Evolutionary conservation across 1,140 invertebrate genomes (phyloP), one percentile per base, ranked within the genome.

Genomic region (Episyrphus balteatus): DNA sequence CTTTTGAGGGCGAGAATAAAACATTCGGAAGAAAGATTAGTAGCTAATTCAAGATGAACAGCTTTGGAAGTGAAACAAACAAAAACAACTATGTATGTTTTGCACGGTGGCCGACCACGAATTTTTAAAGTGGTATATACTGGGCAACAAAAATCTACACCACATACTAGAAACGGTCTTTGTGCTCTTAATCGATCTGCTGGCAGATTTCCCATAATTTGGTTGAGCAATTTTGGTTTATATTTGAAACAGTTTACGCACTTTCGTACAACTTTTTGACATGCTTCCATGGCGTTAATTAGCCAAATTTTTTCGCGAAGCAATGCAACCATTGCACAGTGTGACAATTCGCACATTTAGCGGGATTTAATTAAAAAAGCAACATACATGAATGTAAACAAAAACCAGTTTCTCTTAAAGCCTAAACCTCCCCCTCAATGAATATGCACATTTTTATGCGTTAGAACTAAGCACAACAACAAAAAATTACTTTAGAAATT

Each of bases 41-140:
- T 34, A 3, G 58, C 56, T 0, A 49, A 32, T 41, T 66, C 61
- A 0, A 64, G 36, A 50, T 64, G 58, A 6, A 63, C 51, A 9
- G 61, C 62, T 41, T 59, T 61, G 7, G 55, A 54, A 1, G 47
- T 14, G 9, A 57, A 47, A 40, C 55, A 59, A 2, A 53, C 44
- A 32, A 61, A 59, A 0, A 56, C 33, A 3, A 36, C 14, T 12
- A 57, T 39, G 13, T 50, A 59, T 15, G 34, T 44, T 43, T 53
- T 51, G 3, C 34, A 3, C 1, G 48, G 46, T 18, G 19, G 39
- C 9, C 32, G 17, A 9, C 42, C 46, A 15, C 49, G 19, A 39
- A 48, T 48, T 21, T 41, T 44, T 11, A 44, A 43, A n/a, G 30
- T 21, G 8, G 45, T 36, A 2, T 43, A 33, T 8, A 51, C 32